phyloP scores from a whole-genome alignment of 2,113 vertebrate species.

The Fulica atra region DNA sequence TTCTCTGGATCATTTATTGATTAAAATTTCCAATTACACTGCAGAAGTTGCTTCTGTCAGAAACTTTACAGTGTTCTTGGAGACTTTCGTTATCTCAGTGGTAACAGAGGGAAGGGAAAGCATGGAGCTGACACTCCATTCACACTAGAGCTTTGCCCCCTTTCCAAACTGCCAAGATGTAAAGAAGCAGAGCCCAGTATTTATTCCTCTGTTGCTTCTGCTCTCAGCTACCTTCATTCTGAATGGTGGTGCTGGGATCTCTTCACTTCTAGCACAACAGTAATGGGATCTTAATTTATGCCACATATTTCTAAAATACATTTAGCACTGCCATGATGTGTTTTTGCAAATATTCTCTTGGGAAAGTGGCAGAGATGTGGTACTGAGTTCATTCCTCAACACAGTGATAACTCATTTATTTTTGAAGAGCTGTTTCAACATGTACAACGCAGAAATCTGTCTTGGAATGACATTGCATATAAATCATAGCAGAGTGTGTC shows the following conservation, averaged over 20 bases:
- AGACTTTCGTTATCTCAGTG: neutral
- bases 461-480: neutral
- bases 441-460: neutral
- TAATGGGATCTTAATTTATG: neutral
- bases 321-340: neutral
- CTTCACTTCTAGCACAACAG: neutral
- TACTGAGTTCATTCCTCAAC: neutral
- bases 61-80: neutral
- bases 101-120: neutral
- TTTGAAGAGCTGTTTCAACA: conserved; percentile 35
- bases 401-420: conserved; percentile 1
- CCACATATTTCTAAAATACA: neutral
- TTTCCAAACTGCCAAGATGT: neutral
- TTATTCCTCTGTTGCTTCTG: neutral
- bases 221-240: neutral
- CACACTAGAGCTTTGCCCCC: neutral
- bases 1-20: neutral
- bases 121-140: neutral
- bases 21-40: neutral
- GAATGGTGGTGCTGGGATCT: neutral
- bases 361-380: neutral
- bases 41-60: neutral
- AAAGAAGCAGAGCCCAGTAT: neutral
- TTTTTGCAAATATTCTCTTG: neutral
- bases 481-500: conserved; percentile 12